These are phyloP conservation scores for Numenius arquata DNA, from an alignment of 2,113 vertebrate genomes.

Conservation along the genomic window DNA sequence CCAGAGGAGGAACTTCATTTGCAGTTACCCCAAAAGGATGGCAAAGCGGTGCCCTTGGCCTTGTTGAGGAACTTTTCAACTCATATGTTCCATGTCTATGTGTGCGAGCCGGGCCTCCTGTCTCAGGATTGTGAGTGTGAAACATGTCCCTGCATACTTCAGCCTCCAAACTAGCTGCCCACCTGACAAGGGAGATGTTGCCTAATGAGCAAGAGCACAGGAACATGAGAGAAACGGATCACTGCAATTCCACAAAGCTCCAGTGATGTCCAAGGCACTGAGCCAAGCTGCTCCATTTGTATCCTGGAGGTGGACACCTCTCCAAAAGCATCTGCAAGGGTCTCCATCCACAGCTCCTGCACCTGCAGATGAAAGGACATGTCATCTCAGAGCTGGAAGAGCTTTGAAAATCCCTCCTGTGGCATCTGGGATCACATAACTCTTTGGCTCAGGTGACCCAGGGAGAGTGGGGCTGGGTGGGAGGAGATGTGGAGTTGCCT, in stretches of 20 bases:
- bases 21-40: background rate
- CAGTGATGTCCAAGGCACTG: background rate
- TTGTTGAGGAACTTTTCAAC: background rate
- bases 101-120: background rate
- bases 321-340: background rate
- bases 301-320: background rate
- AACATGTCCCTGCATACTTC: background rate
- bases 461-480: background rate
- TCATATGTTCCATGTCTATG: background rate
- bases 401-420: background rate
- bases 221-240: background rate
- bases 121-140: background rate
- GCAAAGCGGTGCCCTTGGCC: background rate
- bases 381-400: background rate
- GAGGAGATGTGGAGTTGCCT: background rate
- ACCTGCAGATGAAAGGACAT: background rate
- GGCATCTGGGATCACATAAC: background rate
- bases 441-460: background rate
- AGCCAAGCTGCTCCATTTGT: background rate
- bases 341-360: background rate
- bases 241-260: background rate
- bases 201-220: background rate
- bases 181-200: background rate
- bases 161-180: background rate
- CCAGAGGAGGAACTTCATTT: background rate